Base-by-base conservation (phyloP, 2,888 invertebrate species). In the Trypoxylon attenuatum region DNA sequence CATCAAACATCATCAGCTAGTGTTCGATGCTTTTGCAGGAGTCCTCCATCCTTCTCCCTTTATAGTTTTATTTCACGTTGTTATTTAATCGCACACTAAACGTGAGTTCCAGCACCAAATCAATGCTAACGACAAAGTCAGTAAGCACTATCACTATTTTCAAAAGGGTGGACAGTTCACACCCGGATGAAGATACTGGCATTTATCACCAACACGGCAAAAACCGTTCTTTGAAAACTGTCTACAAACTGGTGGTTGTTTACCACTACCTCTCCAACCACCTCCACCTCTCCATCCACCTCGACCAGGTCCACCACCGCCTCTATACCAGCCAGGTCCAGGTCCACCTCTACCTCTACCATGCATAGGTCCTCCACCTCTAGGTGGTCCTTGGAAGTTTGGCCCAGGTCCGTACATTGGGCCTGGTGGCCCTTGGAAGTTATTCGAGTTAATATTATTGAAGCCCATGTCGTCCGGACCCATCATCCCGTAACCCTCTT, bases 171-270 rank as follows among this genome's bases (percentile, higher is more conserved):
- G 91, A 77, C 90, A 90, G 85, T 91, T 91, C 16, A 90, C 89
- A 67, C 91, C 92, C 2, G 94, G 94, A 89, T 96, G 96, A 74
- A 95, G 88, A 86, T 94, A 96, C 53, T 92, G 91, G 87, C 96
- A 97, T 76, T 92, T 92, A 77, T 94, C 94, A 55, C 94, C 94
- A 82, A 94, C 91, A 50, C 94, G 89, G 88, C 96, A 96, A 65
- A 91, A 94, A 0, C 96, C 96, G 77, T 91, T 92, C 79, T 93
- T 92, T 84, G 93, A 92, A 81, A 94, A 94, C 84, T 94, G 93
- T 83, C 94, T 92, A 84, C 96, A 96, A 10, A 92, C 83, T 0
- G 85, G 85, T 0, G 86, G 84, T 41, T 84, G 87, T 53, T 87
- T 87, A 0, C 80, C 78, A 19, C 74, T 82, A 1, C 85, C 85